Evolutionary conservation across 1,140 invertebrate genomes (phyloP).

Genomic region (Limonius californicus): DNA sequence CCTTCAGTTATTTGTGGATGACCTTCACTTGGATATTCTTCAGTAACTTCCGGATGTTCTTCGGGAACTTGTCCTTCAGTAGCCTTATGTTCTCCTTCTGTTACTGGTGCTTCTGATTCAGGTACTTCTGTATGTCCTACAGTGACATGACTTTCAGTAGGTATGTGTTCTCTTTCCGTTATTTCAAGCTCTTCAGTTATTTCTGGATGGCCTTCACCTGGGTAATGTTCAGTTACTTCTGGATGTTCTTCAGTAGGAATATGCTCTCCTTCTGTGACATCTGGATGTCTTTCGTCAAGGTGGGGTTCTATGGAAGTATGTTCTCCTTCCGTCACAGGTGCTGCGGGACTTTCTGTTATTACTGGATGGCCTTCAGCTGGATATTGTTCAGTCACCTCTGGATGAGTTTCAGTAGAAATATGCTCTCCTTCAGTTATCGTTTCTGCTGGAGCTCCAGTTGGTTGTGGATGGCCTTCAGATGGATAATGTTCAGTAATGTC

Average conservation of each 20-base stretch:
- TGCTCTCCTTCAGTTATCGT: background rate
- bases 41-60: background rate
- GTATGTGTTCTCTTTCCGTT: background rate
- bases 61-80: background rate
- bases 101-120: background rate
- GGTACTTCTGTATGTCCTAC: background rate
- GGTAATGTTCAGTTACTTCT: background rate
- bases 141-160: background rate
- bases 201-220: background rate
- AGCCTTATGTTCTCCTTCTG: too few relatives aligned
- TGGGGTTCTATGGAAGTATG: background rate
- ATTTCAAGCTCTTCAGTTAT: background rate
- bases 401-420: background rate
- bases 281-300: background rate
- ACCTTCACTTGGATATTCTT: constrained; percentile 1
- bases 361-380: background rate
- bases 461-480: background rate
- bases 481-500: background rate
- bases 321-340: background rate
- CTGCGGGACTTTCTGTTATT: background rate
- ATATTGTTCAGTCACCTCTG: background rate
- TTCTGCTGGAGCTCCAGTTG: constrained; percentile 12
- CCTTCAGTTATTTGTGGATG: constrained; percentile 17
- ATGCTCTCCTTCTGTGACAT: too few relatives aligned
- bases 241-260: background rate